Evolutionary conservation across 2,888 invertebrate genomes (phyloP).

Genomic region (Catocala nupta): DNA sequence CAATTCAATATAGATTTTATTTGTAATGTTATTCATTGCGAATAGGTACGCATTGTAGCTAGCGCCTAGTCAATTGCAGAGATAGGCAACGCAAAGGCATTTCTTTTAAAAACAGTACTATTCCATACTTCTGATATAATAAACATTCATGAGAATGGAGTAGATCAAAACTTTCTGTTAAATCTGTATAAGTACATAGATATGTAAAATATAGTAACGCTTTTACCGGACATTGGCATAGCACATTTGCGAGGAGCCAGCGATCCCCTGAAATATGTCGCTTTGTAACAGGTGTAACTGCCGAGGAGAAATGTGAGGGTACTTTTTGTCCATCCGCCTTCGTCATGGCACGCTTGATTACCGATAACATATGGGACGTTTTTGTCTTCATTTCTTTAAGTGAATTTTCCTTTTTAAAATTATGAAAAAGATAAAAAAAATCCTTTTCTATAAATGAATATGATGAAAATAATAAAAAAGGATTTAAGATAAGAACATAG

Average conservation of each 20-base stretch:
- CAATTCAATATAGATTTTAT: too few species aligned
- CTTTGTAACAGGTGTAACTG: conserved; percentile 64
- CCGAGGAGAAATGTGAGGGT: conserved; percentile 43
- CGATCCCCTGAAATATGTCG: conserved; percentile 53
- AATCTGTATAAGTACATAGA: conserved; percentile 14
- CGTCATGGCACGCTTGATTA: conserved; percentile 48
- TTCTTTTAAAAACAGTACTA: too few species aligned
- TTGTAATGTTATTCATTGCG: too few species aligned
- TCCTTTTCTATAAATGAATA: too few species aligned
- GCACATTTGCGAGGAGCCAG: conserved; percentile 36
- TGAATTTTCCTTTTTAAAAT: neutral
- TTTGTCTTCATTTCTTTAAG: conserved; percentile 28
- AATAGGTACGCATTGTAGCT: too few species aligned
- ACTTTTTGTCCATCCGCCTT: conserved; percentile 55
- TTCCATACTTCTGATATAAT: too few species aligned
- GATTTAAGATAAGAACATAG: too few species aligned
- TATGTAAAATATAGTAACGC: conserved; percentile 35
- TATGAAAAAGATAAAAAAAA: neutral
- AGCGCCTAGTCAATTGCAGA: too few species aligned
- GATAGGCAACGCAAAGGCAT: too few species aligned
- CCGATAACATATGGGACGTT: conserved; percentile 32
- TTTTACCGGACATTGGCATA: conserved; percentile 46
- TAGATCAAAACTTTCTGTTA: too few species aligned
- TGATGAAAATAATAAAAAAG: too few species aligned
- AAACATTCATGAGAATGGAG: too few species aligned